Conservation (phyloP, 2,797 vertebrate species). For the Acipenser oxyrinchus region DNA sequence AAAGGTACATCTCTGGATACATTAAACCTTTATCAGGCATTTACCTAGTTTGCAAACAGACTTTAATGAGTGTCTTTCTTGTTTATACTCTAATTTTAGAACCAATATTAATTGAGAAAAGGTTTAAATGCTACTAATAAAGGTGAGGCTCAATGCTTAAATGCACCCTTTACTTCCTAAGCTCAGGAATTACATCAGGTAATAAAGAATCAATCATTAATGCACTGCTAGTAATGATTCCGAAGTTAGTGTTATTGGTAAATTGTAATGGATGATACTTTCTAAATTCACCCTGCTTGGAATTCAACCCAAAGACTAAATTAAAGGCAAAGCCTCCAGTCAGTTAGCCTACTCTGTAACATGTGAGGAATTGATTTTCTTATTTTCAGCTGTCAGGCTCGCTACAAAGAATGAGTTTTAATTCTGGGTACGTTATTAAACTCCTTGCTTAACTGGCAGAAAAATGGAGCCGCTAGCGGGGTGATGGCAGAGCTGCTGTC, state of each 20-base stretch:
- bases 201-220: slow-evolving; percentile 59
- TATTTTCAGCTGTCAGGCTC: slow-evolving; percentile 80
- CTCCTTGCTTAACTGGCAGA: slow-evolving; percentile 71
- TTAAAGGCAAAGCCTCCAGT: slow-evolving; percentile 70
- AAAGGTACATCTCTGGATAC: no score
- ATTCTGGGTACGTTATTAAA: slow-evolving; percentile 82
- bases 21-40: background rate
- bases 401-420: slow-evolving; percentile 89
- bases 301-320: slow-evolving; percentile 72
- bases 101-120: slow-evolving; percentile 56
- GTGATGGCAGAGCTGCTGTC: slow-evolving; percentile 43
- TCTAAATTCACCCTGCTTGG: slow-evolving; percentile 50
- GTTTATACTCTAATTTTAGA: slow-evolving; percentile 44
- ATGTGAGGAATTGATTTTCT: slow-evolving; percentile 87
- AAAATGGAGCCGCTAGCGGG: slow-evolving; percentile 58
- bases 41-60: slow-evolving; percentile 38
- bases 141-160: slow-evolving; percentile 42
- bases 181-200: slow-evolving; percentile 41
- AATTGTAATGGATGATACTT: slow-evolving; percentile 78
- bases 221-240: slow-evolving; percentile 54
- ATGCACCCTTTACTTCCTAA: slow-evolving; percentile 21
- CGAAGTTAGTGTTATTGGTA: slow-evolving; percentile 58
- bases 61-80: slow-evolving; percentile 40
- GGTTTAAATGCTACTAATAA: slow-evolving; percentile 55
- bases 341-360: slow-evolving; percentile 65